Base-by-base conservation (phyloP, 2,113 vertebrate genomes). In the Leptosomus discolor region DNA sequence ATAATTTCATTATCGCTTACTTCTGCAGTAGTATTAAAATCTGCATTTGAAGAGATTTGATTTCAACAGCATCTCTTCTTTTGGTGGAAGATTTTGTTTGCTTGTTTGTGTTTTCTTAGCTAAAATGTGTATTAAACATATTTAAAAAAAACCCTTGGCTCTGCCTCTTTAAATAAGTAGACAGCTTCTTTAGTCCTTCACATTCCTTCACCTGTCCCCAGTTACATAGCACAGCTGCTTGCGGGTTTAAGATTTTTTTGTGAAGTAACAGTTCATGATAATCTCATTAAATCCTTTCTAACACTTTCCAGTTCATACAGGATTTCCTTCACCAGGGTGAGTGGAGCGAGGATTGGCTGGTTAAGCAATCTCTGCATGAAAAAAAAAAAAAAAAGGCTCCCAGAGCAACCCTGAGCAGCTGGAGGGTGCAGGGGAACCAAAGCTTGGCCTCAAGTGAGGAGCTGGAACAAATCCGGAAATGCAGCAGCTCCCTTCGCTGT, bases 191-290 rank as follows among this genome's bases (percentile, higher is more conserved):
- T 70, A 90, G 70, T 32, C 46, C 68, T 79, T 93, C 70, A 73
- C 84, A 89, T 91, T 91, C 84, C 69, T 95, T 97, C 94, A 97
- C 97, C 95, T 98, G 92, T 94, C 93, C 89, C 60, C 77, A 95
- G 78, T 97, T 93, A 97, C 48, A 96, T 63, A 96, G 56, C 63
- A 77, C 96, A 98, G 94, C 88, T 98, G 95, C 78, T 92, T 56
- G 58, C 0, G 8, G 70, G 96, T 70, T 96, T 77, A 46, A 90
- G 51, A 73, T 87, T 82, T 96, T 94, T 98, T 98, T 76, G 97
- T 98, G 96, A 98, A 98, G 94, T 97, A 98, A 97, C 94, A 98
- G 97, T 98, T 98, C 98, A 97, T 96, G 90, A 98, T 97, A 98
- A 96, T 97, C 97, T 97, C 93, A 93, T 96, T 97, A 98, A 98